Percentiles rank a stretch among this genome's conserved stretches.
Evolutionary conservation across 2,113 vertebrate genomes (phyloP).

Genomic region (Chascanopsetta lugubris): DNA sequence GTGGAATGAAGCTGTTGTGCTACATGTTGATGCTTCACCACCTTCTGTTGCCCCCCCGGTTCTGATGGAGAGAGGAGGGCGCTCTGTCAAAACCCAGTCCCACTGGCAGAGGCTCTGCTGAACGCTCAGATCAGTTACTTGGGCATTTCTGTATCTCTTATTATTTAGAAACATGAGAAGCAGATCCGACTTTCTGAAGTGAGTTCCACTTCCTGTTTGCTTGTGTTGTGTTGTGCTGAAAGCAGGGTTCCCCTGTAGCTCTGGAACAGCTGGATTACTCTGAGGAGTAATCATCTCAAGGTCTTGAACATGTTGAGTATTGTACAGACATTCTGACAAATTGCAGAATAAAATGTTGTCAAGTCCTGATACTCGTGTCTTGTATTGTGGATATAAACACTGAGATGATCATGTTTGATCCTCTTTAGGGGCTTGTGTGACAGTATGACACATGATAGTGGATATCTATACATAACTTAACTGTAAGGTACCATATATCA

Average conservation of each 20-base stretch:
- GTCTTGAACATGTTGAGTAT: constrained; percentile 45
- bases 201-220: constrained; percentile 22
- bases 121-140: constrained; percentile 6
- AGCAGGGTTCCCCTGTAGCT: constrained; percentile 42
- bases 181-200: constrained; percentile 10
- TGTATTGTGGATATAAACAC: too few species aligned
- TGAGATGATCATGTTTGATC: too few species aligned
- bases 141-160: constrained; percentile 47
- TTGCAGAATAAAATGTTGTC: constrained; percentile 63
- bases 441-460: too few species aligned
- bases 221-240: constrained; percentile 48
- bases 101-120: not conserved
- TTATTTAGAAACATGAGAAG: constrained; percentile 34
- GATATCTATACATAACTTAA: too few species aligned
- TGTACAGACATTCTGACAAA: constrained; percentile 51
- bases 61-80: not conserved
- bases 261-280: constrained; percentile 5
- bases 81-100: not conserved
- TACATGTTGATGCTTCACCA: not conserved
- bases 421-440: too few species aligned
- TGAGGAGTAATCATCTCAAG: not conserved
- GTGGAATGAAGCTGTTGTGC: not conserved
- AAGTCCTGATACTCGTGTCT: constrained; percentile 25
- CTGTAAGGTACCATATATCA: too few species aligned
- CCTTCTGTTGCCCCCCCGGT: constrained; percentile 19